Evolutionary conservation across 2,888 invertebrate species (phyloP).

Genomic region (Drosophila demipolita): DNA sequence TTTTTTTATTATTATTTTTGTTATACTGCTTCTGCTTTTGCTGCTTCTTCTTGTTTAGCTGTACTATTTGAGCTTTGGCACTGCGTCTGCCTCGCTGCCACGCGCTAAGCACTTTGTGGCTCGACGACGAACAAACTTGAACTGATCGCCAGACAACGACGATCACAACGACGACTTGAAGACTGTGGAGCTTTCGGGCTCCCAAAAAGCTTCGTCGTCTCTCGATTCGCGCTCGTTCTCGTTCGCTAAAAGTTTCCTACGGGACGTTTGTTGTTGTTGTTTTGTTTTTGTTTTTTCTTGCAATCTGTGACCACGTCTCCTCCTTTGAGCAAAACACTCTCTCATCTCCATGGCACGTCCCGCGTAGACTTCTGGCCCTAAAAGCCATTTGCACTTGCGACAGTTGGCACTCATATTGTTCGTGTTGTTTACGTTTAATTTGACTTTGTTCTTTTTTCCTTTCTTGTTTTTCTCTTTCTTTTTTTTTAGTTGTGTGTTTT

Average conservation of each 20-base stretch:
- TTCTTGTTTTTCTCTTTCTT: constrained; percentile 34
- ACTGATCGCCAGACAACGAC: constrained; percentile 58
- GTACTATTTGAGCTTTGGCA: constrained; percentile 41
- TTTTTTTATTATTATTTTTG: constrained; percentile 1
- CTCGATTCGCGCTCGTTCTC: constrained; percentile 46
- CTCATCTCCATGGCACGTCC: constrained; percentile 21
- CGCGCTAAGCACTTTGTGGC: constrained; percentile 52
- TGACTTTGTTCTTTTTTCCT: constrained; percentile 36
- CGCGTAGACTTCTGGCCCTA: constrained; percentile 57
- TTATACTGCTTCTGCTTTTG: constrained; percentile 10
- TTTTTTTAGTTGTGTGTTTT: constrained; percentile 43
- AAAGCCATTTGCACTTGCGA: constrained; percentile 76
- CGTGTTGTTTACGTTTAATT: constrained; percentile 34
- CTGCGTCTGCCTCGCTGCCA: constrained; percentile 15
- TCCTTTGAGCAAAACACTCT: constrained; percentile 27
- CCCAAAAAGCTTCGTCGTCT: constrained; percentile 57
- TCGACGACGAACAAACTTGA: constrained; percentile 68
- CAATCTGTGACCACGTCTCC: constrained; percentile 47
- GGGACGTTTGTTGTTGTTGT: constrained; percentile 33
- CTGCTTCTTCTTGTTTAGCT: constrained; percentile 30
- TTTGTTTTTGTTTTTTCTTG: constrained; percentile 23
- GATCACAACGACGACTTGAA: constrained; percentile 51
- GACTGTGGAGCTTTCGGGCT: constrained; percentile 54
- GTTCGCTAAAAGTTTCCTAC: constrained; percentile 40
- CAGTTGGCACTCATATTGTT: constrained; percentile 65